Conservation (phyloP, 1,140 invertebrate species). For the Carcinoscorpius rotundicauda region DNA sequence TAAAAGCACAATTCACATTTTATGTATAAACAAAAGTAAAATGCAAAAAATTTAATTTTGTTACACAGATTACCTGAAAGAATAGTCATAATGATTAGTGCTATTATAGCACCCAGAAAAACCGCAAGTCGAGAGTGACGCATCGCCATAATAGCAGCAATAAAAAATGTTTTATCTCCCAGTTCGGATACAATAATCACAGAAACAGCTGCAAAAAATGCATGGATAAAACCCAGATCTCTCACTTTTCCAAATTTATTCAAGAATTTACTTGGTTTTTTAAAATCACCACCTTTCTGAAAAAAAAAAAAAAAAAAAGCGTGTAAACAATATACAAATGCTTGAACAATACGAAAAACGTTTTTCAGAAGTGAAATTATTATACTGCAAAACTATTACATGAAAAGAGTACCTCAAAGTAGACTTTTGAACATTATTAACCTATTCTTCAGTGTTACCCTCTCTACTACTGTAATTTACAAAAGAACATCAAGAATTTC, state of each 20-base stretch:
- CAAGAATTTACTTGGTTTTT: slow-evolving; percentile 13
- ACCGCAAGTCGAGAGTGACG: slow-evolving; percentile 84
- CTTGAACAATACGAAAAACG: no score
- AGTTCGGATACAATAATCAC: slow-evolving; percentile 96
- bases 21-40: not conserved
- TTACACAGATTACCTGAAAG: slow-evolving; percentile 47
- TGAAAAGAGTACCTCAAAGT: no score
- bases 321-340: no score
- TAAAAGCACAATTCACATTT: not conserved
- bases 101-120: slow-evolving; percentile 82
- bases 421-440: no score
- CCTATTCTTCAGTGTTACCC: no score
- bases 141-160: slow-evolving; percentile 99
- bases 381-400: no score
- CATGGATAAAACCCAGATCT: slow-evolving; percentile 69
- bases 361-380: no score
- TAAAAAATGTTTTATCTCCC: slow-evolving; percentile 99
- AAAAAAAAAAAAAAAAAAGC: slow-evolving; percentile 1
- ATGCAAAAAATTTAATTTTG: not conserved
- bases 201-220: slow-evolving; percentile 83
- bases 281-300: slow-evolving; percentile 18
- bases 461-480: no score
- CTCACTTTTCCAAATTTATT: slow-evolving; percentile 9
- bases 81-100: slow-evolving; percentile 88
- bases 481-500: no score